These are phyloP conservation scores for Amphiura filiformis DNA, from an alignment of 35 echinoderm and acorn worm genomes.

Conservation along the genomic window DNA sequence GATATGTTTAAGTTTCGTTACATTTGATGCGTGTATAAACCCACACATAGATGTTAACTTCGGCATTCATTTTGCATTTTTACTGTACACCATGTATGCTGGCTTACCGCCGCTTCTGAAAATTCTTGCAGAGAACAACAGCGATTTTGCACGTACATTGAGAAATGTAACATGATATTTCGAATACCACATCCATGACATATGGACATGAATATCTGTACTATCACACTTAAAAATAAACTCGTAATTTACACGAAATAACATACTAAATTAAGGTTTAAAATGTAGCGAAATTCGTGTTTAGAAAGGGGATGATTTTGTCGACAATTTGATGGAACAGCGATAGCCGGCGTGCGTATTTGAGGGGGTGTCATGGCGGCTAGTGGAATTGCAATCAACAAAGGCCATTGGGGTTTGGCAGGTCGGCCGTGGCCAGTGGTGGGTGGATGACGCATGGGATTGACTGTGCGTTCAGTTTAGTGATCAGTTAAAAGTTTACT, in stretches of 20 bases:
- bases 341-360: neutral
- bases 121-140: too few relatives aligned
- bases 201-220: neutral
- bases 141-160: neutral
- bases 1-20: neutral
- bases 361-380: neutral
- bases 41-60: neutral
- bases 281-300: neutral
- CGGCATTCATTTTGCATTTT: neutral
- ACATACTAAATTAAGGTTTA: neutral
- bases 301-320: neutral
- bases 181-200: neutral
- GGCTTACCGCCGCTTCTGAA: too few relatives aligned
- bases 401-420: neutral
- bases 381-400: neutral
- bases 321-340: neutral
- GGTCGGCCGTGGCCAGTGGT: neutral
- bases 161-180: neutral
- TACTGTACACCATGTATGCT: neutral
- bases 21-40: neutral
- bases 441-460: neutral
- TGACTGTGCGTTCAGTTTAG: neutral
- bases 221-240: neutral
- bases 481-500: neutral
- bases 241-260: neutral